These are phyloP conservation scores for Geotria australis DNA, from an alignment of 2,797 vertebrate species.

Conservation along the genomic window DNA sequence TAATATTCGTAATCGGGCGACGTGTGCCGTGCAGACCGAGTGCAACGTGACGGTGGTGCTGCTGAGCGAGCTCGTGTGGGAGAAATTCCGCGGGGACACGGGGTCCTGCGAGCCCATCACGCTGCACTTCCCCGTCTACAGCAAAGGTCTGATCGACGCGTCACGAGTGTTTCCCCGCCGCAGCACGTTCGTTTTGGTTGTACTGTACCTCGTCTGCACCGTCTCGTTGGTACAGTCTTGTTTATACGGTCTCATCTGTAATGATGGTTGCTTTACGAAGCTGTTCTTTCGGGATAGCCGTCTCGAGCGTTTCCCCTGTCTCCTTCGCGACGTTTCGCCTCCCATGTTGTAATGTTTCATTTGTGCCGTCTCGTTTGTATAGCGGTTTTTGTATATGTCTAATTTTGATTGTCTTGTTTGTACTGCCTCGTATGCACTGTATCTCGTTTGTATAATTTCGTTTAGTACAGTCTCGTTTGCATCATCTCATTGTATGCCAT, in stretches of 20 bases:
- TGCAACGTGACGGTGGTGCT: constrained; percentile 58
- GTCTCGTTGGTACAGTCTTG: neutral
- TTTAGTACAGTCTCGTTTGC: too few relatives aligned
- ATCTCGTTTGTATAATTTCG: too few relatives aligned
- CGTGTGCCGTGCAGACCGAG: constrained; percentile 25
- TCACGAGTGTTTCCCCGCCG: constrained; percentile 2
- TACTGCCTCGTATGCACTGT: too few relatives aligned
- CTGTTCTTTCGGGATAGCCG: too few relatives aligned
- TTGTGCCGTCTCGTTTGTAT: too few relatives aligned
- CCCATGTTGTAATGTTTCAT: too few relatives aligned
- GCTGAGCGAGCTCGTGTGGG: constrained; percentile 82
- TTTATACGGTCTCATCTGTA: neutral
- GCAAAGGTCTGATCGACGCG: constrained; percentile 28
- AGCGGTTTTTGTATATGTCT: too few relatives aligned
- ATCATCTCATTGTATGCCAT: neutral
- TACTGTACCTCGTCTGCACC: neutral
- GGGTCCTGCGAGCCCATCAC: constrained; percentile 67
- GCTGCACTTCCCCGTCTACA: constrained; percentile 78
- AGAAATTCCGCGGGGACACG: constrained; percentile 51
- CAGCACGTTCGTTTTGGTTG: neutral
- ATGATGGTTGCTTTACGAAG: too few relatives aligned
- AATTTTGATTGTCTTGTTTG: too few relatives aligned
- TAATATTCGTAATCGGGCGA: neutral
- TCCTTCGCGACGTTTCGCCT: too few relatives aligned
- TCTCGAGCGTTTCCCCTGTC: too few relatives aligned